Base-by-base conservation (phyloP, 2,113 vertebrate genomes). In the Glareola pratincola region DNA sequence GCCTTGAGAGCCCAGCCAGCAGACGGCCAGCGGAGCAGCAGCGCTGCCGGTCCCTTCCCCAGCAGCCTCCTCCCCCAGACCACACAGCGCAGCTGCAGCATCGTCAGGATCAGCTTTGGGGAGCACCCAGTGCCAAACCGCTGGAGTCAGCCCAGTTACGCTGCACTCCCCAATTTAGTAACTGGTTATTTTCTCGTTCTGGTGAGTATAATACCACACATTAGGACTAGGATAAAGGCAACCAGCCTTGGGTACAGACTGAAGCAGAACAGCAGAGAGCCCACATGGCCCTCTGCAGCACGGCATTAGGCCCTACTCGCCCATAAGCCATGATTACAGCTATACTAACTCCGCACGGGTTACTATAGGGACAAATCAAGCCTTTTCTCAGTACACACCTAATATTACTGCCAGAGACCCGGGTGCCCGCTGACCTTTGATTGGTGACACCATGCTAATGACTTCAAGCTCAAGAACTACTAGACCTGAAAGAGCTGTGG, bases 141-240 rank as follows among this genome's bases (percentile, higher is more conserved):
- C 30, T 16, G 36, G 48, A 43, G 36, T 51, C 86, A 94, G 71
- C 54, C 74, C 81, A 57, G 60, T 59, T 6, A 59, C 43, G 27
- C 57, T 15, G n/a, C 19, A 2, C 48, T 36, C 29, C 26, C 27
- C 60, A 30, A 3, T 16, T 53, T 7, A 66, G n/a, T 8, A 74
- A 39, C n/a, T 9, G 56, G 50, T 2, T 45, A 17, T 51, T 59
- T 63, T 43, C 60, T 23, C 37, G 68, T 39, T 67, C 60, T 51
- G n/a, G 13, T 0, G 1, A 57, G 75, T 11, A 19, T 11, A 60
- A 26, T 2, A 20, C 30, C 32, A 20, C 0, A 0, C 3, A 3
- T 30, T 15, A 45, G 17, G 62, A 3, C 26, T 6, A 45, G n/a
- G 32, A 71, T 15, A 47, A 41, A 72, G 51, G 39, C 64, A 74